phyloP scores from a whole-genome alignment of 2,888 invertebrate genomes.

The Cetonia aurata region DNA sequence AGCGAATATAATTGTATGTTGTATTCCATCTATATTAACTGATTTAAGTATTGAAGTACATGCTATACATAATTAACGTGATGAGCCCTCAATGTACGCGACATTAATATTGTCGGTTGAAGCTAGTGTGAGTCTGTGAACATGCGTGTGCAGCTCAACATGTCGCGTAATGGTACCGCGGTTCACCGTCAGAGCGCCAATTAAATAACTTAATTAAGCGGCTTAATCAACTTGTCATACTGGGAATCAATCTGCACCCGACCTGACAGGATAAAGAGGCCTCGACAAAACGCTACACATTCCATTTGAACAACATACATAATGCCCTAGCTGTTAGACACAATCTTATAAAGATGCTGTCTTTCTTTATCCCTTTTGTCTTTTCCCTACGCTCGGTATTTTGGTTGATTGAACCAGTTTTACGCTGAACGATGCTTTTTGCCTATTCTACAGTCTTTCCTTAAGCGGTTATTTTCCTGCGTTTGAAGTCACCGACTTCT shows the following conservation, averaged over 20 bases:
- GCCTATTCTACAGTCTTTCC: conserved; percentile 41
- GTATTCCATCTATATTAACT: too few species aligned
- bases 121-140: background rate
- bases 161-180: conserved; percentile 50
- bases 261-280: conserved; percentile 57
- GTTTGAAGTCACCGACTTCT: conserved; percentile 25
- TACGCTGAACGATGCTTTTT: conserved; percentile 37
- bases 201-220: conserved; percentile 73
- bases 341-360: conserved; percentile 53
- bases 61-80: background rate
- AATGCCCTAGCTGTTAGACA: conserved; percentile 52
- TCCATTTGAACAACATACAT: conserved; percentile 53
- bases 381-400: conserved; percentile 26
- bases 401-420: conserved; percentile 54
- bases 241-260: conserved; percentile 63
- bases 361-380: conserved; percentile 27
- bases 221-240: conserved; percentile 71
- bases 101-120: conserved; percentile 24
- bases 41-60: background rate
- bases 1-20: background rate
- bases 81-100: conserved; percentile 2
- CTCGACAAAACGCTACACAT: conserved; percentile 57
- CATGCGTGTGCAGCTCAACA: conserved; percentile 26
- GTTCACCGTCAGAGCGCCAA: conserved; percentile 64
- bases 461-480: conserved; percentile 23